phyloP scores from a whole-genome alignment of 2,113 vertebrate species.

The Menidia beryllina region DNA sequence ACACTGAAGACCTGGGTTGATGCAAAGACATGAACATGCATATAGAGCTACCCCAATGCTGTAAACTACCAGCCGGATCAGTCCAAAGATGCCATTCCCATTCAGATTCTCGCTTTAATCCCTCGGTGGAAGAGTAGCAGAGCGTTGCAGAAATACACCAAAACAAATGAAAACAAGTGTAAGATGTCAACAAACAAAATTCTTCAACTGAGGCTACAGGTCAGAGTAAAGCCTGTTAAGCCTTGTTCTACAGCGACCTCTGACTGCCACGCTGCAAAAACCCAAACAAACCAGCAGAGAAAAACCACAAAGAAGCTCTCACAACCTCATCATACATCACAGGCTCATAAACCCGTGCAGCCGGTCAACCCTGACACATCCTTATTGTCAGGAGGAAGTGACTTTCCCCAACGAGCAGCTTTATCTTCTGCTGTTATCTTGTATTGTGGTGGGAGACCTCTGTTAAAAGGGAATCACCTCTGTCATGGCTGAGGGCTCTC shows the following conservation, averaged over 20 bases:
- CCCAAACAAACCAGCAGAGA: constrained; percentile 67
- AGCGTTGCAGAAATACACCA: constrained; percentile 42
- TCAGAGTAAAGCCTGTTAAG: constrained; percentile 52
- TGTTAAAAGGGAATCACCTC: constrained; percentile 70
- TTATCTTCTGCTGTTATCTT: constrained; percentile 50
- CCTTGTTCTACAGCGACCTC: constrained; percentile 52
- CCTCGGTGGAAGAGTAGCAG: constrained; percentile 28
- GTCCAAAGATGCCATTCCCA: background rate
- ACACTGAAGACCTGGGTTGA: no score
- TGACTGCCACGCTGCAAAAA: constrained; percentile 58
- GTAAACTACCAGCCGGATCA: no score
- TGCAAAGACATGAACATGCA: no score
- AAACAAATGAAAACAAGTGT: constrained; percentile 64
- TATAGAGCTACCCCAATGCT: no score
- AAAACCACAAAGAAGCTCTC: constrained; percentile 35
- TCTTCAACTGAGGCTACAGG: constrained; percentile 31
- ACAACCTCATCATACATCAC: constrained; percentile 30
- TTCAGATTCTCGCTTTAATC: constrained; percentile 26
- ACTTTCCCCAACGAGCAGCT: constrained; percentile 57
- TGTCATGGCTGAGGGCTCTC: constrained; percentile 74
- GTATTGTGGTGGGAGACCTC: constrained; percentile 57
- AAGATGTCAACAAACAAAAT: constrained; percentile 69
- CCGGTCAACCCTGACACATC: constrained; percentile 34
- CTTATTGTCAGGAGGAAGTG: constrained; percentile 47
- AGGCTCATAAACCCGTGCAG: constrained; percentile 47